Base-by-base conservation (phyloP, 2,888 invertebrate genomes). In the Abrostola tripartita region DNA sequence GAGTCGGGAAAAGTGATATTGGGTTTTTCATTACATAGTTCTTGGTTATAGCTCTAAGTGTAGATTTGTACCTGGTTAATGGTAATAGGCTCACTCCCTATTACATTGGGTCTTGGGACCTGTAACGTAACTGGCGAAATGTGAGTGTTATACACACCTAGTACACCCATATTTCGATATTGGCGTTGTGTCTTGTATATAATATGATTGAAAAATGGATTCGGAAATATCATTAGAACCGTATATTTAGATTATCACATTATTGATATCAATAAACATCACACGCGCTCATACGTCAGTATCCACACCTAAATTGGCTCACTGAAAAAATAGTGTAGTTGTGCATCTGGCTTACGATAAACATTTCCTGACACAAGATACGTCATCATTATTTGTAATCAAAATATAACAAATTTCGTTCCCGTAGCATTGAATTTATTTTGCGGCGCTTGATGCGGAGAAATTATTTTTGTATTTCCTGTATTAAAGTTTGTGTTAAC, bases 201-300 rank as follows among this genome's bases (percentile, higher is more conserved):
- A 2, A 24, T 24, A 24, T 4, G 4, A 2, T 2, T 24, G 4
- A 24, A 4, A 24, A 24, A 24, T 24, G 24, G 4, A 24, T 24
- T 24, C 24, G 50, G 37, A 66, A 65, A 74, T 65, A 59, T 56
- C 55, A 61, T 72, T 52, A 52, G 50, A 69, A 57, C 49, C 65
- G 65, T 61, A 71, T 65, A 61, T 61, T 52, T 87, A 62, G 61
- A 73, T 66, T 47, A 65, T 71, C 75, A 74, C 74, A 76, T 79
- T 78, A 70, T 80, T 75, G 75, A 24, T 24, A 24, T 24, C 24
- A 24, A 1, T 24, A 24, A 24, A 24, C 24, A 57, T 61, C 69
- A 61, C 66, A 57, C 61, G 68, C 66, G 65, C 54, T 68, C 60
- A 66, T 40, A 55, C 69, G 69, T 61, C 62, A 65, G 61, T 68